phyloP scores from a whole-genome alignment of 2,888 invertebrate species.

The Phalangium opilio region DNA sequence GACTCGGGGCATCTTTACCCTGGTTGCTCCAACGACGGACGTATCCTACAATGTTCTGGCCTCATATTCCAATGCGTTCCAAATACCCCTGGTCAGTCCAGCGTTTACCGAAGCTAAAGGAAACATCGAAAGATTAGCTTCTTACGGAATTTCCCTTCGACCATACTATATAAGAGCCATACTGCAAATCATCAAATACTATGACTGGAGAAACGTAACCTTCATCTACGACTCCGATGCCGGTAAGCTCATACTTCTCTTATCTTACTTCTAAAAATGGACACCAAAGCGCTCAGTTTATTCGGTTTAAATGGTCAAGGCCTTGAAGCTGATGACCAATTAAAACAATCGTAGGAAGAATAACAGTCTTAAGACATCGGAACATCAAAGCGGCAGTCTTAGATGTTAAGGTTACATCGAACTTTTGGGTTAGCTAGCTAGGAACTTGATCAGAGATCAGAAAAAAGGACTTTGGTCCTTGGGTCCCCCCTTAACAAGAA shows the following conservation, averaged over 20 bases:
- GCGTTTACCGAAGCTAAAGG: constrained; percentile 11
- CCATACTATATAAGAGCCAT: constrained; percentile 92
- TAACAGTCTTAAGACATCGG: too few species aligned
- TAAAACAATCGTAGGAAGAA: too few species aligned
- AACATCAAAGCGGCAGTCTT: too few species aligned
- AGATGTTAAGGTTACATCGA: too few species aligned
- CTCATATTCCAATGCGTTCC: constrained; percentile 85
- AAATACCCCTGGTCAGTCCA: constrained; percentile 31
- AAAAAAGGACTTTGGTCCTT: too few species aligned
- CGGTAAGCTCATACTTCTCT: constrained; percentile 45
- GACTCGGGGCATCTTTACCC: constrained; percentile 69
- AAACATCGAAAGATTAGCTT: constrained; percentile 10
- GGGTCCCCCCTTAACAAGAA: too few species aligned
- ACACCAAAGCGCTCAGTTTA: background rate
- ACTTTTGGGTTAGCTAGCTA: too few species aligned
- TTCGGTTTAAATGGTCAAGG: too few species aligned
- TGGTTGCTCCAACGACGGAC: constrained; percentile 78
- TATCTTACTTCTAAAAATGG: background rate
- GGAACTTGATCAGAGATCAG: too few species aligned
- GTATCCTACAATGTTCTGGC: constrained; percentile 89
- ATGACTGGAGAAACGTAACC: constrained; percentile 75
- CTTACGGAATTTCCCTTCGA: constrained; percentile 43
- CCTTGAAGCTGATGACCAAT: too few species aligned
- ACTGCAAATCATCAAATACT: constrained; percentile 81
- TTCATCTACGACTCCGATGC: constrained; percentile 82